Percentiles rank a stretch among this genome's conserved stretches.
phyloP scores from a whole-genome alignment of 2,113 vertebrate genomes.

The Cisticola juncidis region DNA sequence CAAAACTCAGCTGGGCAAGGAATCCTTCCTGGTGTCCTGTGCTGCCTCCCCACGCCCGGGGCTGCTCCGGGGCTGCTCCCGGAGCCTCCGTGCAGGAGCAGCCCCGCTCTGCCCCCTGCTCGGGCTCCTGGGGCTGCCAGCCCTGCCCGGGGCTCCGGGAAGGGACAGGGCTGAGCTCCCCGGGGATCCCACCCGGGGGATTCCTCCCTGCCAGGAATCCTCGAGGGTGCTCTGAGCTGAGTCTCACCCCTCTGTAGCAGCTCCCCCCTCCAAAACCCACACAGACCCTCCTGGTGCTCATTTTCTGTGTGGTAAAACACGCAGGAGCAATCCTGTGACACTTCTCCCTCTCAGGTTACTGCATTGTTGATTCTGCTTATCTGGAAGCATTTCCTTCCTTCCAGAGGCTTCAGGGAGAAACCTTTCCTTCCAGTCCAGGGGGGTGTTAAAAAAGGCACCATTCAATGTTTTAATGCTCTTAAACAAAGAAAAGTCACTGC shows the following conservation, averaged over 20 bases:
- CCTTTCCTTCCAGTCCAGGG: background rate
- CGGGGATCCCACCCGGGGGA: background rate
- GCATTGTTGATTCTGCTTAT: background rate
- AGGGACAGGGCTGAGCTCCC: background rate
- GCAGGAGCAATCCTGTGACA: background rate
- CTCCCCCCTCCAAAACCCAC: background rate
- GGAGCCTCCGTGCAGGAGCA: background rate
- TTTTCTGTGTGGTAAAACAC: background rate
- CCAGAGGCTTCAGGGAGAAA: background rate
- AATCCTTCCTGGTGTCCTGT: background rate
- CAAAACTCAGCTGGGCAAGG: background rate
- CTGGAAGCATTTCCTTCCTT: background rate
- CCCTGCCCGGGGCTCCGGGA: background rate
- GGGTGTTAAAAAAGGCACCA: conserved; percentile 42
- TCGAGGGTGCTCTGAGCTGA: fast-evolving
- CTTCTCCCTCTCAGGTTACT: background rate
- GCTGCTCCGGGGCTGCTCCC: background rate
- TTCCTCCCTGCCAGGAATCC: background rate
- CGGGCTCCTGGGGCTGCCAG: background rate
- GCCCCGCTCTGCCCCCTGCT: fast-evolving
- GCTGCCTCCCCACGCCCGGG: background rate
- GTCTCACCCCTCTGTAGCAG: background rate
- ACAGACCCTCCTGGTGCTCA: fast-evolving
- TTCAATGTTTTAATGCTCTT: background rate
- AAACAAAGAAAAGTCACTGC: background rate